Percentiles rank a stretch among this genome's conserved stretches.
phyloP scores from a whole-genome alignment of 1,140 invertebrate species.

The Drosophila ohnishii region DNA sequence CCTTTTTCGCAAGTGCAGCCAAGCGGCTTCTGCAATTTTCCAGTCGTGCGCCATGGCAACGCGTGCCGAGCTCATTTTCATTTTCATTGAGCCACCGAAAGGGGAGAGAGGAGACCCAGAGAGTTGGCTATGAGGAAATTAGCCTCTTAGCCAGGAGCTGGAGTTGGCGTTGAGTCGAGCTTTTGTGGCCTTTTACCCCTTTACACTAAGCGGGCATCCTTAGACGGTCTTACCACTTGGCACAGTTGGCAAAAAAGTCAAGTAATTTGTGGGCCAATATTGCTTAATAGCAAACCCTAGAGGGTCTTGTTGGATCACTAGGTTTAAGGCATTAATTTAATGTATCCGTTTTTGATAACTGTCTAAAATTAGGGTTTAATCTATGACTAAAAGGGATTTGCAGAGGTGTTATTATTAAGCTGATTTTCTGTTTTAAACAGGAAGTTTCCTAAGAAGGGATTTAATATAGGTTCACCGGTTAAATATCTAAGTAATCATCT shows the following conservation, averaged over 20 bases:
- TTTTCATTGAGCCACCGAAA: constrained; percentile 60
- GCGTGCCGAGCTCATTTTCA: constrained; percentile 79
- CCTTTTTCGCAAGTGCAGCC: constrained; percentile 52
- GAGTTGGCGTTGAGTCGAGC: constrained; percentile 7
- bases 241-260: constrained; percentile 10
- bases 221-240: neutral
- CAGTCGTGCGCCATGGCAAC: constrained; percentile 72
- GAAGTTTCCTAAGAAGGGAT: too few relatives aligned
- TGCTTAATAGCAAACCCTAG: constrained; percentile 7
- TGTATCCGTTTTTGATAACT: neutral
- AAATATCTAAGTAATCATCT: neutral
- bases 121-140: constrained; percentile 39
- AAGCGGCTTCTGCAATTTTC: constrained; percentile 77
- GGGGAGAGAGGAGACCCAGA: neutral
- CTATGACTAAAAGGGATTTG: neutral
- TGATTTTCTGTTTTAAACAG: neutral
- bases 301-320: neutral
- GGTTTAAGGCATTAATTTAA: constrained; percentile 11
- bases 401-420: neutral
- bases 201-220: constrained; percentile 1
- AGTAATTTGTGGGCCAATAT: neutral
- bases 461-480: neutral
- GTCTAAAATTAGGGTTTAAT: neutral
- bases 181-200: constrained; percentile 28
- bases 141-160: constrained; percentile 34